Percentiles rank a stretch among this genome's conserved stretches.
Evolutionary conservation across 2,888 invertebrate genomes (phyloP).

Genomic region (Athripsodes cinereus): DNA sequence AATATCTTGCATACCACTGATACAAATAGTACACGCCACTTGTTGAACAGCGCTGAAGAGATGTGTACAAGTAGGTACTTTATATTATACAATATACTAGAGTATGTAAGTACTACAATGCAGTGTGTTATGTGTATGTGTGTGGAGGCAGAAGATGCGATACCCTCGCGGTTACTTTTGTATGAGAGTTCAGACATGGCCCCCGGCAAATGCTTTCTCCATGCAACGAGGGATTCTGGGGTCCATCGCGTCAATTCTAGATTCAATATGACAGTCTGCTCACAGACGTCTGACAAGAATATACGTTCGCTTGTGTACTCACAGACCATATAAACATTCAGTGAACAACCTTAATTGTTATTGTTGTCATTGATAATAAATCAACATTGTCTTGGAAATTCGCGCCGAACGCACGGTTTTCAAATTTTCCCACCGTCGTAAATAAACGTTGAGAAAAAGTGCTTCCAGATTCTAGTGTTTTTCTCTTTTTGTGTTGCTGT

Average conservation of each 20-base stretch:
- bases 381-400: background rate
- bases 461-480: background rate
- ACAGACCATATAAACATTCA: background rate
- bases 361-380: background rate
- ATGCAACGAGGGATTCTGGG: background rate
- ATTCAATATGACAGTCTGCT: background rate
- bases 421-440: too few relatives aligned
- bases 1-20: background rate
- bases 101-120: too few relatives aligned
- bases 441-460: too few relatives aligned
- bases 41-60: too few relatives aligned
- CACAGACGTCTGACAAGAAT: background rate
- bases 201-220: conserved; percentile 1
- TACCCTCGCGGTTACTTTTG: too few relatives aligned
- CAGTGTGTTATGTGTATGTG: background rate
- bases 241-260: background rate
- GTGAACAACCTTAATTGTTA: background rate
- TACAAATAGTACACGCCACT: background rate
- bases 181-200: background rate
- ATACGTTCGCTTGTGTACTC: background rate
- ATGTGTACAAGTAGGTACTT: too few relatives aligned
- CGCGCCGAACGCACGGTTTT: background rate
- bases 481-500: background rate
- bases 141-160: background rate
- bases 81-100: too few relatives aligned